Evolutionary conservation across 2,888 invertebrate species (phyloP), one percentile per base, ranked within the genome.

Genomic region (Campoplex nolae): DNA sequence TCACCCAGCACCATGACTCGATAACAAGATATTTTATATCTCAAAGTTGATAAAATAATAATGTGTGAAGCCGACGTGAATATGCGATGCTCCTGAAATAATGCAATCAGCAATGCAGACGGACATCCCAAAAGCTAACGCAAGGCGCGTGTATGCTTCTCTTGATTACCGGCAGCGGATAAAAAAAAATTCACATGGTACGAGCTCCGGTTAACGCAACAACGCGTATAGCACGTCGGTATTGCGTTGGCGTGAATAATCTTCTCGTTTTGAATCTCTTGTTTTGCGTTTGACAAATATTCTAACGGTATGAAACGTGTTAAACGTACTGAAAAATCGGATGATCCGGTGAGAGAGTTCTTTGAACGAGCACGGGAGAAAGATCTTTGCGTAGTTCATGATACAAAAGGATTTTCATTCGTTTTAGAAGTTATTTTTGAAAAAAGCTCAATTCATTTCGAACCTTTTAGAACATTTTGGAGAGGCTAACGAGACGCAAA

Each of bases 41-140:
- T 13, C 51, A 35, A 77, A 51, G 45, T 51, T 67, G 35, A 48
- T 62, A 54, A 35, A 51, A 73, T 73, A 71, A 62, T n/a, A 68
- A 56, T 3, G 35, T 38, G 35, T 48, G 16, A 2, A 42, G 16
- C 35, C 28, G 68, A 71, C 38, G 51, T 35, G 48, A 70, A 70
- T 58, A 28, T 70, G 58, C 16, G 48, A 70, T 62, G 68, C 56
- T 35, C 75, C 58, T 28, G 51, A 38, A 75, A 70, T 68, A 76
- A 76, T 71, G 76, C 83, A 76, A 83, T 67, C 76, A 71, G 75
- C 56, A 8, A 62, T 76, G 70, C 83, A 76, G 16, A 76, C 54
- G 23, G 51, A 38, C 48, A 18, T 48, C 42, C n/a, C 3, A 16
- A 70, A 45, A 62, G 70, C 48, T 54, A 56, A 38, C 38, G n/a